phyloP scores from a whole-genome alignment of 2,888 invertebrate species.

The Lysandra coridon region DNA sequence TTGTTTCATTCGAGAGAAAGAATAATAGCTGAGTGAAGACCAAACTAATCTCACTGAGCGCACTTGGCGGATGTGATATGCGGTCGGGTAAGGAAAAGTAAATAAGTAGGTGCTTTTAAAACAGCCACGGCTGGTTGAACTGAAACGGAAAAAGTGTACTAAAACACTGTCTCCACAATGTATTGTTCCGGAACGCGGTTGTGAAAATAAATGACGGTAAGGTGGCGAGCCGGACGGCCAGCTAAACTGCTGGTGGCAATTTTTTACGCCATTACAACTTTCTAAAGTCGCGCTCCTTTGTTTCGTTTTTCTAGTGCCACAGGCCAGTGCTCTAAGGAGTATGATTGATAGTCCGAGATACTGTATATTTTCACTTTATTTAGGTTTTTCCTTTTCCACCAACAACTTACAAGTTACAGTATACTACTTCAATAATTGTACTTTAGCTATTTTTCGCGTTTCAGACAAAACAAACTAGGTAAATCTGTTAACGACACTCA shows the following conservation, averaged over 20 bases:
- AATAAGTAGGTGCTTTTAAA: conserved; percentile 20
- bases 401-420: neutral
- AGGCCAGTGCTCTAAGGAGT: neutral
- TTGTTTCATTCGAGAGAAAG: neutral
- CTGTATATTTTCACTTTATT: neutral
- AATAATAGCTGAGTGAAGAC: neutral
- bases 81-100: conserved; percentile 31
- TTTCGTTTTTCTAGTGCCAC: conserved; percentile 26
- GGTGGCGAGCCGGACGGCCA: conserved; percentile 40
- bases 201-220: conserved; percentile 38
- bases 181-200: conserved; percentile 37
- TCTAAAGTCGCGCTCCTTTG: conserved; percentile 40
- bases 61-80: neutral
- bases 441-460: neutral
- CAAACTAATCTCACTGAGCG: neutral
- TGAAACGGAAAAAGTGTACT: conserved; percentile 27
- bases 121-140: conserved; percentile 22
- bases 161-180: conserved; percentile 32
- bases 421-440: no score
- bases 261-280: conserved; percentile 48
- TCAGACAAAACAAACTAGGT: neutral
- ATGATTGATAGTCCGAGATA: neutral
- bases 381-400: neutral
- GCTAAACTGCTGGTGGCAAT: conserved; percentile 40
- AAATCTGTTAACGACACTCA: neutral